These are phyloP conservation scores for Acipenser ruthenus DNA, from an alignment of 2,797 vertebrate species.

Conservation along the genomic window DNA sequence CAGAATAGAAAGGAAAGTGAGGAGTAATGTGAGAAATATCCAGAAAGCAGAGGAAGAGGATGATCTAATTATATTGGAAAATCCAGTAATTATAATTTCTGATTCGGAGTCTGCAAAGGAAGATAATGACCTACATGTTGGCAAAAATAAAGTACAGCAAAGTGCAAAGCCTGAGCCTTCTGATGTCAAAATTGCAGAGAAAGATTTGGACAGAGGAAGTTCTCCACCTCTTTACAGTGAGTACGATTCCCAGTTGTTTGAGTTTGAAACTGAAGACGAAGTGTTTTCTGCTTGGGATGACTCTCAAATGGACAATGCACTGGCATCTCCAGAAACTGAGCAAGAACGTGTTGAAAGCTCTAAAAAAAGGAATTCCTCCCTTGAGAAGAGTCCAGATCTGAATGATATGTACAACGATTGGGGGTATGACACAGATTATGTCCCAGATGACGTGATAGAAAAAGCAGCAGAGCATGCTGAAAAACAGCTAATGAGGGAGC, in stretches of 20 bases:
- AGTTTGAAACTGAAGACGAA: conserved; percentile 65
- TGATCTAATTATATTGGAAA: neutral
- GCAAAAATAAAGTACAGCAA: neutral
- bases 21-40: conserved; percentile 29
- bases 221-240: conserved; percentile 40
- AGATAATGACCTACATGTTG: conserved; percentile 9
- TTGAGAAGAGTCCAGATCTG: neutral
- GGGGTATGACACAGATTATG: conserved; percentile 41
- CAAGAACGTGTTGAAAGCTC: conserved; percentile 6
- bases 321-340: neutral
- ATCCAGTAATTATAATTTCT: conserved; percentile 54
- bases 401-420: conserved; percentile 24
- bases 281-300: conserved; percentile 65
- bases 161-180: neutral
- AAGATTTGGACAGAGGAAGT: conserved; percentile 13
- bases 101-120: conserved; percentile 54
- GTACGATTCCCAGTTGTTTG: conserved; percentile 66
- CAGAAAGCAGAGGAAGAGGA: neutral
- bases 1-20: conserved; percentile 44
- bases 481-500: conserved; percentile 20
- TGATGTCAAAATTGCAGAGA: neutral
- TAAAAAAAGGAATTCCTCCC: conserved; percentile 2
- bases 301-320: conserved; percentile 21
- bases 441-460: conserved; percentile 38
- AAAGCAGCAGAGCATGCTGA: conserved; percentile 29